phyloP scores from a whole-genome alignment of 2,888 invertebrate genomes.

The Eupeodes luniger region DNA sequence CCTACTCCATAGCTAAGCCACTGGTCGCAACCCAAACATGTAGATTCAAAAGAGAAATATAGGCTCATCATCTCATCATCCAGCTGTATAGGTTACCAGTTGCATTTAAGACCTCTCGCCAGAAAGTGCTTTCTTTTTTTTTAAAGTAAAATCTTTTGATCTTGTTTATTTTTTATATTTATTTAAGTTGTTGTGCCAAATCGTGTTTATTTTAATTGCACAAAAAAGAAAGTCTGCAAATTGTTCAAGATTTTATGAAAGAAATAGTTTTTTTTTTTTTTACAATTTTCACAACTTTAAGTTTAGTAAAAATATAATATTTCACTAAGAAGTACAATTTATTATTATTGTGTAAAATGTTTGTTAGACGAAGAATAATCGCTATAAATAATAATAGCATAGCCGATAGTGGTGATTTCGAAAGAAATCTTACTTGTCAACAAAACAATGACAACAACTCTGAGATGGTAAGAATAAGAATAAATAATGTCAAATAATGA shows the following conservation, averaged over 20 bases:
- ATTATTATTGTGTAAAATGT: constrained; percentile 51
- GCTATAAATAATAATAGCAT: constrained; percentile 68
- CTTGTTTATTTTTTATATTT: constrained; percentile 24
- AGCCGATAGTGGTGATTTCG: constrained; percentile 13
- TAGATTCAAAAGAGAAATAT: constrained; percentile 1
- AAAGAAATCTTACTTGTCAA: constrained; percentile 18
- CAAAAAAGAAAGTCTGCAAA: constrained; percentile 62
- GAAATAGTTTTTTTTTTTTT: not conserved
- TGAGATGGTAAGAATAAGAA: constrained; percentile 49
- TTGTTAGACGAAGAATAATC: constrained; percentile 52
- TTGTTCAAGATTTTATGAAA: not conserved
- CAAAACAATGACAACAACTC: constrained; percentile 9
- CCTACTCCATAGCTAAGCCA: too few species aligned
- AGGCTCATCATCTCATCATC: constrained; percentile 9
- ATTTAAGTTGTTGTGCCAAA: constrained; percentile 35
- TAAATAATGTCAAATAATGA: not conserved
- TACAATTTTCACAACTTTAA: not conserved
- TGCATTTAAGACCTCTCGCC: constrained; percentile 58
- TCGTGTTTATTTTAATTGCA: constrained; percentile 29
- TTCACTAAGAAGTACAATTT: not conserved
- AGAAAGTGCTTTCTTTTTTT: constrained; percentile 72
- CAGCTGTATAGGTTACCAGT: constrained; percentile 52
- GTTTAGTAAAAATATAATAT: not conserved
- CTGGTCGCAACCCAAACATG: too few species aligned
- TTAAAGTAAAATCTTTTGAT: constrained; percentile 32